Conservation (phyloP, 37 sponge, comb jelly and placozoan genomes). For the Oscarella lobularis region DNA sequence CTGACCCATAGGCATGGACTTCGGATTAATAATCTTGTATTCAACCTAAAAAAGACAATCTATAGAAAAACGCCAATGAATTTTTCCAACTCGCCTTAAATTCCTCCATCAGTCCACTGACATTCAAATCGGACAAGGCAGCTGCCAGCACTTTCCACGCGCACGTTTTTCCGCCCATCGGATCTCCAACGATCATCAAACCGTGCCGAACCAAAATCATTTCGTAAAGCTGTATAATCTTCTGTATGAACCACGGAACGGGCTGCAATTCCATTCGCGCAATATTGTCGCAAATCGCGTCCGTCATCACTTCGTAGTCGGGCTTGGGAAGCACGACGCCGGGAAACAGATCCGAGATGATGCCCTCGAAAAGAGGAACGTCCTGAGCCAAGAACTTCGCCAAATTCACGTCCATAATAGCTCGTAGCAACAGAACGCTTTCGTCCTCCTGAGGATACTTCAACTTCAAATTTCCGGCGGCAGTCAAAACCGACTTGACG, state of each 20-base stretch:
- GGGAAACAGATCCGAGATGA: constrained; percentile 88
- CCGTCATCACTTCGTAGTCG: constrained; percentile 61
- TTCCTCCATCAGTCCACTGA: constrained; percentile 84
- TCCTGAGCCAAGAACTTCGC: constrained; percentile 96
- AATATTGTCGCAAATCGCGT: constrained; percentile 63
- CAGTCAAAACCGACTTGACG: constrained; percentile 90
- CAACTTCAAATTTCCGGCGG: constrained; percentile 94
- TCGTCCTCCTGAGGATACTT: constrained; percentile 85
- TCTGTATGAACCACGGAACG: constrained; percentile 89
- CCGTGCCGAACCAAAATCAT: constrained; percentile 99
- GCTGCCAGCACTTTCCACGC: constrained; percentile 87
- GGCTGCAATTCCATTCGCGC: constrained; percentile 75
- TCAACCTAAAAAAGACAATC: constrained; percentile 23
- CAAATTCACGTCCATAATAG: constrained; percentile 93
- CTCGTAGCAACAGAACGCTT: constrained; percentile 75
- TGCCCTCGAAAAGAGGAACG: constrained; percentile 89
- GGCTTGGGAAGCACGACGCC: constrained; percentile 79
- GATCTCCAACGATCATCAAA: constrained; percentile 97
- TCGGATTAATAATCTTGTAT: constrained; percentile 81
- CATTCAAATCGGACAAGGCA: constrained; percentile 71
- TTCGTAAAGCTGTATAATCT: constrained; percentile 96
- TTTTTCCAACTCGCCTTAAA: constrained; percentile 33
- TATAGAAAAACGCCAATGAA: neutral
- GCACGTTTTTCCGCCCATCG: constrained; percentile 92
- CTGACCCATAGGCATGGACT: constrained; percentile 88